Evolutionary conservation across 2,113 vertebrate species (phyloP).

Genomic region (Alligator sinensis): DNA sequence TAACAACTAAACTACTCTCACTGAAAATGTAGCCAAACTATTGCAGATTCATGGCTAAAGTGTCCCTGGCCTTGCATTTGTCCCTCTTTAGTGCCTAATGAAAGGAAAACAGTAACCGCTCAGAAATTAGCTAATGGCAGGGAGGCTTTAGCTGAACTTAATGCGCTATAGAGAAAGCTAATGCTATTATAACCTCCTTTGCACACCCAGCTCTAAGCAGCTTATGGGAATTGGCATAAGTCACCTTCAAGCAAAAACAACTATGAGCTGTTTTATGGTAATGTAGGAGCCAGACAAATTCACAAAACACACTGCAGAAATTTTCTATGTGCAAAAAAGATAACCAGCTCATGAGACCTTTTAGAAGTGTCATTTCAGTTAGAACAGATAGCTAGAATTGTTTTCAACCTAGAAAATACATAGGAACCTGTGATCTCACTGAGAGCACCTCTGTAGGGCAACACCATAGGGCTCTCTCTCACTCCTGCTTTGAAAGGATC

Average conservation of each 20-base stretch:
- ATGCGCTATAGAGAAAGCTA: neutral
- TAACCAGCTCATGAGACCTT: neutral
- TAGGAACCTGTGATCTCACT: too few relatives aligned
- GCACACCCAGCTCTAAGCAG: neutral
- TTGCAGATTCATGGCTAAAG: neutral
- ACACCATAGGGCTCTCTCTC: too few relatives aligned
- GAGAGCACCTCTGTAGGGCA: too few relatives aligned
- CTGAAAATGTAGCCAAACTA: neutral
- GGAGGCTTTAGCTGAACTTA: accelerated
- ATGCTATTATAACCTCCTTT: accelerated
- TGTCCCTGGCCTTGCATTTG: neutral
- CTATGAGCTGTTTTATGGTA: neutral
- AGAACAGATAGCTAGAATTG: neutral
- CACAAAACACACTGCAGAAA: neutral
- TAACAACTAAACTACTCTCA: neutral
- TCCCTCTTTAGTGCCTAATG: neutral
- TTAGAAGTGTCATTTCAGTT: neutral
- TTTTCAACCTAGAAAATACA: neutral
- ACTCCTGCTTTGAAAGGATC: too few relatives aligned
- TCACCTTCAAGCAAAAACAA: accelerated
- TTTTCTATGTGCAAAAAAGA: neutral
- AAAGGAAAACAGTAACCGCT: accelerated
- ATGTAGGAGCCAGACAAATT: neutral
- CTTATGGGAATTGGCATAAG: accelerated
- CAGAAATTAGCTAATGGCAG: neutral